These are phyloP conservation scores for Protobothrops mucrosquamatus DNA, from an alignment of 2,113 vertebrate species.

Conservation along the genomic window DNA sequence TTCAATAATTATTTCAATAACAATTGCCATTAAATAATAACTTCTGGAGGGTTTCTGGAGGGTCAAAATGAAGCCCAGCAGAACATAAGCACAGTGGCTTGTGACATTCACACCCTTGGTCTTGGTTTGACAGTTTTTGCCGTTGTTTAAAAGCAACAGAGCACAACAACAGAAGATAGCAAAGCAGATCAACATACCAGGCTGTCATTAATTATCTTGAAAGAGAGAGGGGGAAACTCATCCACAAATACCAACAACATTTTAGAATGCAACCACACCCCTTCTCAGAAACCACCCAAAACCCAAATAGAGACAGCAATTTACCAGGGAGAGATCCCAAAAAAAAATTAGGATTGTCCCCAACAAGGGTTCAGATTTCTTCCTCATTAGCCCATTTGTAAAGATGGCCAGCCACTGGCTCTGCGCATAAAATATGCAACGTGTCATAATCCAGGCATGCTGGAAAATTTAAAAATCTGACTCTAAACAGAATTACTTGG, in stretches of 20 bases:
- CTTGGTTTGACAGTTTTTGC: too few relatives aligned
- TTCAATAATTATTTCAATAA: not conserved
- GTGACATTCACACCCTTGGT: not conserved
- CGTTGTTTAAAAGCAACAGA: not conserved
- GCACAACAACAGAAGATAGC: not conserved
- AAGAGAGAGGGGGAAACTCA: not conserved
- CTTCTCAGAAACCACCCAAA: not conserved
- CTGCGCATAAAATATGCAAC: not conserved
- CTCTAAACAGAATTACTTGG: not conserved
- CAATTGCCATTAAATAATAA: not conserved
- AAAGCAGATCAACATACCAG: not conserved
- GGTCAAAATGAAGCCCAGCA: not conserved
- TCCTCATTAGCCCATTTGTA: not conserved
- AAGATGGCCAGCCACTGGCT: not conserved
- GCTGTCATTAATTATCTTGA: not conserved
- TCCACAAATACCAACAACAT: not conserved
- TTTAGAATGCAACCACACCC: not conserved
- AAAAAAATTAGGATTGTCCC: not conserved
- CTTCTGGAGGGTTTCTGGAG: not conserved
- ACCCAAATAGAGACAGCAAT: not conserved
- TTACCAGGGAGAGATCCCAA: not conserved
- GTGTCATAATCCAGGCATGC: not conserved
- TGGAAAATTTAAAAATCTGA: not conserved
- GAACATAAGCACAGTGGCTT: not conserved
- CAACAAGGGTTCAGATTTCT: not conserved